Percentiles rank a stretch among this genome's conserved stretches.
Evolutionary conservation across 2,113 vertebrate species (phyloP).

Genomic region (Chloropsis hardwickii): DNA sequence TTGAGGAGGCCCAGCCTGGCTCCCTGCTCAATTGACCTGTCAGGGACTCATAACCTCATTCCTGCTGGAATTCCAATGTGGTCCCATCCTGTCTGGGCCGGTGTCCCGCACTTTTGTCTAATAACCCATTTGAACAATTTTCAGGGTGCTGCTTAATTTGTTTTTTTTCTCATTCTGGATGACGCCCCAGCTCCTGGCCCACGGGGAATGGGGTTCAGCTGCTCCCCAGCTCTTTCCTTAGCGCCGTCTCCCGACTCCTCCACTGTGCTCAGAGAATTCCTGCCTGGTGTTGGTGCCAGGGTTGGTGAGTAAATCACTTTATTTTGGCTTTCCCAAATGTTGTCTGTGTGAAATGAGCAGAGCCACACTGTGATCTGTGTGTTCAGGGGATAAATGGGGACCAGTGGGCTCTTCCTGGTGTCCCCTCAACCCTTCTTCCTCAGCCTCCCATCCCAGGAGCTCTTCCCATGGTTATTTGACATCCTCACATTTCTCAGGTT

Average conservation of each 20-base stretch:
- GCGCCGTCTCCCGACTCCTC: neutral
- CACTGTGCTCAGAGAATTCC: neutral
- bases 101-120: neutral
- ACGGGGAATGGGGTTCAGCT: neutral
- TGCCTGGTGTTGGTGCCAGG: neutral
- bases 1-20: neutral
- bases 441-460: neutral
- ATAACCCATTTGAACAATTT: neutral
- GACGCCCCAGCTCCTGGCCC: neutral
- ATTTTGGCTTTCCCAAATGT: neutral
- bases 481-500: neutral
- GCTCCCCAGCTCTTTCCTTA: neutral
- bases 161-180: neutral
- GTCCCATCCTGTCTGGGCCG: neutral
- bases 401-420: neutral
- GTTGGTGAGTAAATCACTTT: conserved; percentile 52
- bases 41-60: neutral
- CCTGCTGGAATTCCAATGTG: neutral
- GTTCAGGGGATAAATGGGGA: neutral
- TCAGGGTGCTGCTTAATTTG: conserved; percentile 34
- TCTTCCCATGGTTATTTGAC: neutral
- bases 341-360: neutral
- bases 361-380: neutral
- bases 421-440: neutral
- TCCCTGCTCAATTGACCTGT: neutral